A percentile compares a stretch with the other conserved stretches of the same genome.
Evolutionary conservation across 2,113 vertebrate species (phyloP).

Genomic region (Chionodraco myersi): DNA sequence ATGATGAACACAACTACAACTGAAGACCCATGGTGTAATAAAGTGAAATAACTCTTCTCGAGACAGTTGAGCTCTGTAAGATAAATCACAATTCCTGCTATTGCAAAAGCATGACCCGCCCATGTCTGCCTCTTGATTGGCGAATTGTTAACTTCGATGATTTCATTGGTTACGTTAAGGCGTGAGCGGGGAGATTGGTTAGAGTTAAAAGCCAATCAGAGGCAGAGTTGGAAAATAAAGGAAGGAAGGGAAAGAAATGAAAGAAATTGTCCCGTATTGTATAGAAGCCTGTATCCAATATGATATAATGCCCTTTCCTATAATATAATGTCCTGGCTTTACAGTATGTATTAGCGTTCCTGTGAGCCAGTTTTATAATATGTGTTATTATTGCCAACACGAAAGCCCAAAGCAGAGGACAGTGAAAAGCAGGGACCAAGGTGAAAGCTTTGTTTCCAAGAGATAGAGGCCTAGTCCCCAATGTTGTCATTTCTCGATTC

Average conservation of each 20-base stretch:
- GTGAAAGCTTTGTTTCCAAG: background rate
- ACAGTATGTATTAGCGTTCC: background rate
- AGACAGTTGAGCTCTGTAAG: background rate
- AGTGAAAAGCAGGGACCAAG: conserved; percentile 30
- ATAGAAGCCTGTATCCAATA: background rate
- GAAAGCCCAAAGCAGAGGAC: conserved; percentile 91
- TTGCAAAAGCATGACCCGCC: no score
- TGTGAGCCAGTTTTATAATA: background rate
- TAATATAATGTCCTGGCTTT: background rate
- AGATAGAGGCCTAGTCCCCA: background rate
- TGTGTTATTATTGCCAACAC: conserved; percentile 61
- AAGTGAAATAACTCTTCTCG: background rate
- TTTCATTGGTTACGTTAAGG: no score
- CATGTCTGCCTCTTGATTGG: no score
- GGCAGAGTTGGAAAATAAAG: no score
- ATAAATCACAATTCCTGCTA: no score
- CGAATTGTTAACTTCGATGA: no score
- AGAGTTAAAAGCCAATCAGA: no score
- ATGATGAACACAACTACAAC: background rate
- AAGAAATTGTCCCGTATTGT: no score
- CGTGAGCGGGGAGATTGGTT: no score
- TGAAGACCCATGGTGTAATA: background rate
- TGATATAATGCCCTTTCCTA: no score
- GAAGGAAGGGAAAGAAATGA: no score
- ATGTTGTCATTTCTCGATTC: conserved; percentile 3